Evolutionary conservation across 2,888 invertebrate genomes (phyloP), one percentile per base, ranked within the genome.

Genomic region (Trichogramma dendrolimi): DNA sequence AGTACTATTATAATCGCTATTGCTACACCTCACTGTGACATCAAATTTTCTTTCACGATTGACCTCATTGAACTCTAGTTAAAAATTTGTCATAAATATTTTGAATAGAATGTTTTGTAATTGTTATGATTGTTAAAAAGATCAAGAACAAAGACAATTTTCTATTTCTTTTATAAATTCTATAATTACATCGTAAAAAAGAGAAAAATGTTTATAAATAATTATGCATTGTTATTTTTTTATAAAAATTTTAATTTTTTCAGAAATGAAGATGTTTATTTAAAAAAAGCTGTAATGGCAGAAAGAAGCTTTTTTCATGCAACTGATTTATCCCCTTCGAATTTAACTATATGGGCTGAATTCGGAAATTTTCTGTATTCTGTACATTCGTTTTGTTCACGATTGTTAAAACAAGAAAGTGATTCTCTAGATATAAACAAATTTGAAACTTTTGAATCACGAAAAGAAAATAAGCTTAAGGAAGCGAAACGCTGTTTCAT

Each of bases 321-420:
- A 1, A 81, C 94, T 47, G 85, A 88, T 67, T 77, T 96, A 42
- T 88, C 91, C 67, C 85, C 88, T 1, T 85, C 85, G 43, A 87
- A 90, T 72, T 85, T 87, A 53, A 86, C 88, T 56, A 81, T 96
- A 71, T 92, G 92, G 91, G 91, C 94, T 58, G 96, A 97, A 76
- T 94, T 90, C 75, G 96, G 96, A 4, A 88, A 89, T 44, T 91
- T 96, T 72, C 90, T 92, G 3, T 97, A 96, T 73, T 89, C 88
- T 69, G 87, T 95, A 11, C 94, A 94, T 77, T 92, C 96, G 0
- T 93, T 91, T 77, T 92, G 93, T 74, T 94, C 94, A 0, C 84
- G 95, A 62, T 83, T 92, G 58, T 80, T 95, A 56, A 94, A 92
- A 76, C 89, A 89, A 78, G 92, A 91, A 54, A 87, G 87, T 7